These are phyloP conservation scores for Pristionchus fissidentatus DNA, from an alignment of 2,888 invertebrate species.

Conservation along the genomic window DNA sequence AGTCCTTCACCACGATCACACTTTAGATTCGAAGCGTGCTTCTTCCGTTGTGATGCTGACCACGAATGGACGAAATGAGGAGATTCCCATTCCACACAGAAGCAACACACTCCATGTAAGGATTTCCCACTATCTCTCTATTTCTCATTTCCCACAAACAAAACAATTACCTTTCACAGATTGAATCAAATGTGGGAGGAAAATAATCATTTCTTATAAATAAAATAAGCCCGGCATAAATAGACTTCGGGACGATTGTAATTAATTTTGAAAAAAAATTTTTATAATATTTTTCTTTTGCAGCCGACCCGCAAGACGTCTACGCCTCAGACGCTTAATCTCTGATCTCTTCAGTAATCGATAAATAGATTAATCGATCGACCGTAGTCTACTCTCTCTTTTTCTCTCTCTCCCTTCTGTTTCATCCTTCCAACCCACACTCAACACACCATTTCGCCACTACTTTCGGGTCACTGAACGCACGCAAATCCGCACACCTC, in stretches of 20 bases:
- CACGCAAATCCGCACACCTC: slow-evolving; percentile 18
- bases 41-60: slow-evolving; percentile 33
- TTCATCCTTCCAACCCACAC: background rate
- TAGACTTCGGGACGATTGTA: too few relatives aligned
- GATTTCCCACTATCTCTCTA: background rate
- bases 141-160: background rate
- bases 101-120: slow-evolving; percentile 6
- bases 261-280: too few relatives aligned
- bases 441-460: too few relatives aligned
- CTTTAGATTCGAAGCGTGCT: slow-evolving; percentile 21
- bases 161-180: background rate
- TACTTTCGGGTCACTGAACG: slow-evolving; percentile 6
- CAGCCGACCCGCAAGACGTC: background rate
- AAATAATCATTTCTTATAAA: too few relatives aligned
- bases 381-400: too few relatives aligned
- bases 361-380: background rate
- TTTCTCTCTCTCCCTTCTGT: too few relatives aligned
- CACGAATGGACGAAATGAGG: slow-evolving; percentile 3
- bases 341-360: background rate
- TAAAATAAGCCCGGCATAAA: too few relatives aligned
- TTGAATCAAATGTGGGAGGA: too few relatives aligned
- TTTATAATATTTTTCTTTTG: too few relatives aligned
- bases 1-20: background rate
- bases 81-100: background rate
- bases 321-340: background rate